Conservation (phyloP, 2,113 vertebrate species). For the Corydoras maculifer region DNA sequence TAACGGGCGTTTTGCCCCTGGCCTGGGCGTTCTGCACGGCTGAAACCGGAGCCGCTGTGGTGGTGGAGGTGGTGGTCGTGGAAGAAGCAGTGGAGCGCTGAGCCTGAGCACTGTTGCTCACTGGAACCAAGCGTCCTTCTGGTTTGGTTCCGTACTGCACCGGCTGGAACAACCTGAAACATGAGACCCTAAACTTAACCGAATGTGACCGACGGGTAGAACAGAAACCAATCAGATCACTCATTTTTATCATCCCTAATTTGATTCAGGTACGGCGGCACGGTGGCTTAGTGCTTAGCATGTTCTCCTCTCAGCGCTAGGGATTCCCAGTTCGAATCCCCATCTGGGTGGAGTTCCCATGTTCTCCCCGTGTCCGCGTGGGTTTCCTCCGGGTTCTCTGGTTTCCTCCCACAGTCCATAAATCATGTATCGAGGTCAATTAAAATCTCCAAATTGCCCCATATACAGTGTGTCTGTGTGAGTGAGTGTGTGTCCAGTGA, state of each 20-base stretch:
- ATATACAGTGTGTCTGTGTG: too few relatives aligned
- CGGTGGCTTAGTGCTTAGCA: too few relatives aligned
- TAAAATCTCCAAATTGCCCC: too few relatives aligned
- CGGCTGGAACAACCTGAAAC: constrained; percentile 78
- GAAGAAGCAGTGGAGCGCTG: constrained; percentile 59
- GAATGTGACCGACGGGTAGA: background rate
- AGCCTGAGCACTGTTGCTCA: constrained; percentile 58
- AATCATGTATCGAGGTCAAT: too few relatives aligned
- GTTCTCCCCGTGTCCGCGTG: too few relatives aligned
- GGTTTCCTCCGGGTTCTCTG: too few relatives aligned
- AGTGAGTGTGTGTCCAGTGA: too few relatives aligned
- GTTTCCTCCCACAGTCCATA: too few relatives aligned
- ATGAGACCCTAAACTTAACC: background rate
- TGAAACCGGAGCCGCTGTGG: constrained; percentile 50
- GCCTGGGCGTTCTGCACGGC: constrained; percentile 64
- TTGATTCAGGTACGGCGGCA: background rate
- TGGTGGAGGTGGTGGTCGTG: constrained; percentile 50
- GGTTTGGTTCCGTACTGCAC: constrained; percentile 88
- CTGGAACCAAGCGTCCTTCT: constrained; percentile 74
- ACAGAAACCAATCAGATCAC: background rate
- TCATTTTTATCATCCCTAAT: background rate
- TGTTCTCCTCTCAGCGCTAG: too few relatives aligned
- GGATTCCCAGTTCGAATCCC: too few relatives aligned
- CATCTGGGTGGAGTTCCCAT: too few relatives aligned
- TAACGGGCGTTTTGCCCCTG: constrained; percentile 74